Evolutionary conservation across 1,140 invertebrate genomes (phyloP), one percentile per base, ranked within the genome.

Genomic region (Aphis gossypii): DNA sequence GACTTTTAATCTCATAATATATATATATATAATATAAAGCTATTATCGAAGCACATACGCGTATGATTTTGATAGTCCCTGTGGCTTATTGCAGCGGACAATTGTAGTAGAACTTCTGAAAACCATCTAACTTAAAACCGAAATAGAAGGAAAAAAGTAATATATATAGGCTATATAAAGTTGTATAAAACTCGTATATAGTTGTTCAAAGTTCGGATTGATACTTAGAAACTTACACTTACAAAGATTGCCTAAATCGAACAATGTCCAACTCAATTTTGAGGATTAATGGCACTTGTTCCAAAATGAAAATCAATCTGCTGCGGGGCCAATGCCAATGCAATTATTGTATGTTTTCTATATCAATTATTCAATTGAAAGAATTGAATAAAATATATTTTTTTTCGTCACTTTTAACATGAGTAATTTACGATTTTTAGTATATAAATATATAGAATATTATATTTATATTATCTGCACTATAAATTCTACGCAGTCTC

Each of bases 151-250:
- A 8, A 8, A 38, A 60, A 90, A 90, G 56, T 68, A 60, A 90
- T 90, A 90, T 41, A 41, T 41, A 68, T 44, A 60, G 11, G 23
- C 35, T 44, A 44, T 35, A 88, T 51, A 88, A 89, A 89, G 87
- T 89, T 54, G 30, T 90, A 68, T 60, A 90, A 68, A 90, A 68
- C 38, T 90, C 38, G 56, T 90, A 90, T 90, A 90, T 44, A 68
- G 89, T 44, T 41, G 89, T 90, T 90, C 54, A 41, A 90, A 90
- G 56, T 90, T 90, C 54, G 54, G 89, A 90, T 90, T 90, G 89
- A 90, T 90, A 68, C 89, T 90, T 90, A 90, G 54, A 90, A 90
- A 90, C 89, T 90, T 90, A 68, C 89, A 68, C 38, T 60, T 44
- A 44, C 54, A 35, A 44, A 90, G 56, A 90, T 90, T 90, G 44